Base-by-base conservation (phyloP, 2,888 invertebrate genomes). In the Iselma pallidipennis region DNA sequence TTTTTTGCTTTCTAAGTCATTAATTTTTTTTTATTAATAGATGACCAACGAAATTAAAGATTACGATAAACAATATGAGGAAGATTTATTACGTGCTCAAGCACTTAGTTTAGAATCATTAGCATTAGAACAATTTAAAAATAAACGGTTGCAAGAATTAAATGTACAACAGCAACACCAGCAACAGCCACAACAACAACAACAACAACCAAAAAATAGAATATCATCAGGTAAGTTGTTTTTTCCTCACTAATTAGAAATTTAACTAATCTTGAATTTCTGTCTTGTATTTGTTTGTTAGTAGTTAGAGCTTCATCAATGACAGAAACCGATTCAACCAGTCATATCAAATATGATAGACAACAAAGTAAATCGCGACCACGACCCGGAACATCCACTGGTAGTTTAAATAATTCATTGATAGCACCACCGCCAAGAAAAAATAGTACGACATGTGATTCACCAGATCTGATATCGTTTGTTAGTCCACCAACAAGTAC, bases 101-200 rank as follows among this genome's bases (percentile, higher is more conserved):
- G 94, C 94, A 55, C 83, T 95, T 51, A 95, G 94, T 82, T 83
- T 95, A 76, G 94, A 95, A 83, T 92, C 91, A 75, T 84, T 93
- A 70, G 94, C 93, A 42, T 83, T 94, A 69, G 94, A 94, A 76
- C 90, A 92, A 78, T 94, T 91, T 80, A 86, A 91, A 66, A 88
- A 89, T 80, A 91, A 89, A 80, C 83, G 86, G 59, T 57, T 80
- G 55, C 77, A 80, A 65, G 78, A 80, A 69, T 66, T 79, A 4
- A 45, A 45, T 45, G 10, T n/a, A 16, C 16, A 14, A 37, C 37
- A 45, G 7, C 19, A 42, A 21, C 45, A 45, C 14, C 37, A 16
- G 16, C 16, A n/a, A n/a, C n/a, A n/a, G n/a, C n/a, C n/a, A n/a
- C 19, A 16, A 16, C 16, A 14, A 37, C 37, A 45, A 19, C 19